Base-by-base conservation (phyloP, 2,113 vertebrate genomes). In the Corydoras maculifer region DNA sequence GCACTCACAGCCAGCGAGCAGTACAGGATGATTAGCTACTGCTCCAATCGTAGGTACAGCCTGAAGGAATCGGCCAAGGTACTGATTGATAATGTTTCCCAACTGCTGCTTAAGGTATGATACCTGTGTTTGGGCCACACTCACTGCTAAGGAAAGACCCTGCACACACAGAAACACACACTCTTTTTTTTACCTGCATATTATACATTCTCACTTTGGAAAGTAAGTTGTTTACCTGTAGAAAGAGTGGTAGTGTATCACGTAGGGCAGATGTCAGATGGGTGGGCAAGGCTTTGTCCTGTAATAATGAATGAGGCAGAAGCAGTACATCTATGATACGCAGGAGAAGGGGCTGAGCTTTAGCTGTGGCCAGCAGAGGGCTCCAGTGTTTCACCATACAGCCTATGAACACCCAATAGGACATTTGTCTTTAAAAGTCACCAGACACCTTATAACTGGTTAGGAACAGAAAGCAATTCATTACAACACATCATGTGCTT, bases 341-440 rank as follows among this genome's bases (percentile, higher is more conserved):
- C 74, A 97, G 96, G 50, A 99, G 75, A 65, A 98, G 87, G 14
- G 92, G 92, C 76, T 98, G 96, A 0, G 94, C 94, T 90, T 93
- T 98, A 3, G 94, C 91, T 51, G 93, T 95, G 77, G 91, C 92
- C 86, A 99, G 85, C 76, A 99, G 93, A 3, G 88, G 86, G 82
- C 95, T 92, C 94, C 97, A 99, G 73, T 94, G 93, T 81, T 96
- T 98, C 73, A 98, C 92, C 74, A 99, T 82, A 80, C 86, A 91
- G 66, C 97, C 97, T 99, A 68, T 10, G 43, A 69, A 80, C 73
- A 70, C 29, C 8, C 48, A 32, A 8, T 4, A 25, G 49, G 1
- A 25, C 53, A 15, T 29, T 3, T 3, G 2, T 43, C 13, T 31
- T 12, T 3, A 15, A 50, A 43, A 8, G 18, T 25, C 18, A 25